Evolutionary conservation across 30 jellyfish, hydroid and myxozoan genomes (phyloP).

Genomic region (Cassiopea xamachana): DNA sequence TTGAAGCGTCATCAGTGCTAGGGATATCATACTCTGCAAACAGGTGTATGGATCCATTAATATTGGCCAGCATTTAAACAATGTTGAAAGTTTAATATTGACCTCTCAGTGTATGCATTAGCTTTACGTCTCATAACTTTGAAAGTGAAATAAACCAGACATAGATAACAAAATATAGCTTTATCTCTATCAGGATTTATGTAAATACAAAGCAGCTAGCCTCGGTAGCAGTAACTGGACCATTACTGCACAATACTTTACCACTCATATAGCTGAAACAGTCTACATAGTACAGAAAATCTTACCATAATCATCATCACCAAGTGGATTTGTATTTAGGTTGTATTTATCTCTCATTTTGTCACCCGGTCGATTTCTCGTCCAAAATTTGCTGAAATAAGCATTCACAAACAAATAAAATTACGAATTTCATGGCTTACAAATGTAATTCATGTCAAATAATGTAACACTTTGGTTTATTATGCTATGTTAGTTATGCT

Average conservation of each 20-base stretch:
- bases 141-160: too few relatives aligned
- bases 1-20: constrained; percentile 14
- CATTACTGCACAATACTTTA: too few relatives aligned
- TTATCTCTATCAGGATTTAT: too few relatives aligned
- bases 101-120: not conserved
- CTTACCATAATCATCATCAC: constrained; percentile 97
- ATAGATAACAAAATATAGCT: too few relatives aligned
- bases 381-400: constrained; percentile 94
- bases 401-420: too few relatives aligned
- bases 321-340: constrained; percentile 83
- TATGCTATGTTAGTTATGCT: too few relatives aligned
- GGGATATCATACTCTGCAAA: constrained; percentile 64
- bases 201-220: too few relatives aligned
- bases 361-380: constrained; percentile 99
- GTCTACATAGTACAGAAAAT: not conserved
- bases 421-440: too few relatives aligned
- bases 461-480: too few relatives aligned
- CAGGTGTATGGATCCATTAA: not conserved
- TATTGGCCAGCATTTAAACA: not conserved
- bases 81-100: not conserved
- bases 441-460: too few relatives aligned
- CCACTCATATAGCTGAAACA: not conserved
- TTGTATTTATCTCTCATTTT: constrained; percentile 94
- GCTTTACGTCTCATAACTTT: not conserved
- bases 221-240: too few relatives aligned